phyloP scores from a whole-genome alignment of 2,888 invertebrate species.

The Drosophila meridionalis region DNA sequence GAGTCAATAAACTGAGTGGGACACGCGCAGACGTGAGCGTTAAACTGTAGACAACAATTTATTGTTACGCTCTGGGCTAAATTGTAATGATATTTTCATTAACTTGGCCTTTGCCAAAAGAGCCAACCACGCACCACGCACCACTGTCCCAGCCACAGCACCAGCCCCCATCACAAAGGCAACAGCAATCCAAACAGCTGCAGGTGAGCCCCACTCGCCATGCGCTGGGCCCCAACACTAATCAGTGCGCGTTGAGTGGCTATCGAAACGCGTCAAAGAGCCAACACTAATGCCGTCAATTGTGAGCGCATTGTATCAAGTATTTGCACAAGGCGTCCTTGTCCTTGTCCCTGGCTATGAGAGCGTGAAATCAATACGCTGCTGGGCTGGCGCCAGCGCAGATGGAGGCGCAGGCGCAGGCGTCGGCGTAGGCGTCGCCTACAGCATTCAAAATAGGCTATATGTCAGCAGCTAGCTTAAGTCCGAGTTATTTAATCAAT shows the following conservation, averaged over 20 bases:
- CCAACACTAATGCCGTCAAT: conserved; percentile 65
- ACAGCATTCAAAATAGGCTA: background rate
- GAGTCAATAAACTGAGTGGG: conserved; percentile 74
- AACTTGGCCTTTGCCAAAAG: conserved; percentile 77
- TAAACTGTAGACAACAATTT: conserved; percentile 41
- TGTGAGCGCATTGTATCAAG: conserved; percentile 51
- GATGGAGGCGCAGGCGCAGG: background rate
- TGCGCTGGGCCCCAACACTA: conserved; percentile 43
- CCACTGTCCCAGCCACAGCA: conserved; percentile 11
- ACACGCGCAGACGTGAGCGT: conserved; percentile 51
- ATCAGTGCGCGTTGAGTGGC: conserved; percentile 70
- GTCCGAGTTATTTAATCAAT: background rate
- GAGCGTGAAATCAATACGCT: conserved; percentile 49
- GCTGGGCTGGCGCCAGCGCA: conserved; percentile 23
- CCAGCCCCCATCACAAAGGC: background rate
- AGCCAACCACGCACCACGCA: conserved; percentile 74
- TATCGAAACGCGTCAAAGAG: conserved; percentile 70
- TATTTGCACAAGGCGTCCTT: conserved; percentile 78
- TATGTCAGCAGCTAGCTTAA: conserved; percentile 10
- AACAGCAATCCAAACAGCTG: conserved; percentile 57
- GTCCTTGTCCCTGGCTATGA: conserved; percentile 74
- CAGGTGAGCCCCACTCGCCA: conserved; percentile 53
- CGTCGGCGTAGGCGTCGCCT: conserved; percentile 9
- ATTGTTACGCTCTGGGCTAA: conserved; percentile 73
- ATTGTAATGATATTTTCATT: conserved; percentile 80